phyloP scores from a whole-genome alignment of 53 echinoderm and acorn worm species.

The Paracentrotus lividus region DNA sequence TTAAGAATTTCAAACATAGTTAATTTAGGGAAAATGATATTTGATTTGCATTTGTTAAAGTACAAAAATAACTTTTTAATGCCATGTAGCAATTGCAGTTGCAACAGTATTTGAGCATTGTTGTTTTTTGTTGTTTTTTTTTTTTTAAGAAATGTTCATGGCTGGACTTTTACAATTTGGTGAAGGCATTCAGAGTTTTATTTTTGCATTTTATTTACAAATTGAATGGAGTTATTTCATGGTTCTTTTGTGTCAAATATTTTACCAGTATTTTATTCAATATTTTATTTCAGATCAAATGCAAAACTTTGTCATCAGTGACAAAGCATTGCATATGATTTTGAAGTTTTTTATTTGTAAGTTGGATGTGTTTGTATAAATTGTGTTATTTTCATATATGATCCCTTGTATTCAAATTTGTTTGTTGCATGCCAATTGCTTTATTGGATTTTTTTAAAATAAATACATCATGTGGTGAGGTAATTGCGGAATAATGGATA shows the following conservation, averaged over 20 bases:
- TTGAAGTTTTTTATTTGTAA: not conserved
- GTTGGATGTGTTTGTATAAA: not conserved
- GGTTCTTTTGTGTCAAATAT: too few species aligned
- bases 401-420: constrained; percentile 41
- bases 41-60: too few species aligned
- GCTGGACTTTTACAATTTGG: not conserved
- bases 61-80: not conserved
- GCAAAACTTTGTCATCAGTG: not conserved
- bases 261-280: too few species aligned
- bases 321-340: not conserved
- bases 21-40: too few species aligned
- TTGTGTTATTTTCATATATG: not conserved
- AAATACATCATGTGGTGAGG: not conserved
- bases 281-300: not conserved
- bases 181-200: not conserved
- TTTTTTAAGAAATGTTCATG: not conserved
- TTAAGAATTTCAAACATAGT: too few species aligned
- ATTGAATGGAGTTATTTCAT: not conserved
- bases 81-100: not conserved
- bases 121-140: not conserved
- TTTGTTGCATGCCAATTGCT: not conserved
- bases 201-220: not conserved
- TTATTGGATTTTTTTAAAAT: not conserved
- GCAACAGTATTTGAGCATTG: not conserved
- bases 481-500: not conserved